A percentile compares a stretch with the other conserved stretches of the same genome.
Conservation (phyloP, 2,888 invertebrate species). For the Anarsia innoxiella region DNA sequence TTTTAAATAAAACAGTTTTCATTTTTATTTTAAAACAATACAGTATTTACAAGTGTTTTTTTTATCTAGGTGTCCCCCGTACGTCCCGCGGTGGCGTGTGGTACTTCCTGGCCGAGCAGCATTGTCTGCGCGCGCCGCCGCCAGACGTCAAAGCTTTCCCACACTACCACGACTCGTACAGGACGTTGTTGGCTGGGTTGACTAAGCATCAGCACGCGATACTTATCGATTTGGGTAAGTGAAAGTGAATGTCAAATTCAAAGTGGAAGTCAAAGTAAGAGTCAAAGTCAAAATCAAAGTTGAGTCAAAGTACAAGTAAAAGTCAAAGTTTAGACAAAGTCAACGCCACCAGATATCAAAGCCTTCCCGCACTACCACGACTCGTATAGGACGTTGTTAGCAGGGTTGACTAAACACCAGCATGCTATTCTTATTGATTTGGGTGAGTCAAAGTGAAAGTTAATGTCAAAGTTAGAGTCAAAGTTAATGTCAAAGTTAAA, state of each 20-base stretch:
- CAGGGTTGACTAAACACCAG: slow-evolving; percentile 94
- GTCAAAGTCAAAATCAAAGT: too few species aligned
- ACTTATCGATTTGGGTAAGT: slow-evolving; percentile 90
- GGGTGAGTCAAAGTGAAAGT: neutral
- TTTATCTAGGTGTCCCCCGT: slow-evolving; percentile 84
- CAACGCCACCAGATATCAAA: slow-evolving; percentile 81
- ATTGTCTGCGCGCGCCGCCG: slow-evolving; percentile 80
- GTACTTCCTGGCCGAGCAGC: slow-evolving; percentile 92
- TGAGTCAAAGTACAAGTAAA: too few species aligned
- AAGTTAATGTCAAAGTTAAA: too few species aligned
- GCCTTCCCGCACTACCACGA: slow-evolving; percentile 85
- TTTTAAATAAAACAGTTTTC: neutral
- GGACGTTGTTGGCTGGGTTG: slow-evolving; percentile 86
- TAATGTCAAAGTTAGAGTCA: too few species aligned
- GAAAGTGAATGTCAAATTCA: too few species aligned
- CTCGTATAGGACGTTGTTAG: slow-evolving; percentile 86
- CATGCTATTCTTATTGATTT: slow-evolving; percentile 88
- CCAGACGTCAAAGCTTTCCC: slow-evolving; percentile 82
- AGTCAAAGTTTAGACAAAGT: too few species aligned
- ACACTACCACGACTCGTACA: slow-evolving; percentile 86
- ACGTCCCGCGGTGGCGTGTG: slow-evolving; percentile 91
- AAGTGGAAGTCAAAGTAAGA: too few species aligned
- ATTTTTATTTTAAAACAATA: neutral
- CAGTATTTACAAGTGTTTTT: neutral
- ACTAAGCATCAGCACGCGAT: slow-evolving; percentile 98